Conservation (phyloP, 2,797 vertebrate species). For the Alcedo atthis region DNA sequence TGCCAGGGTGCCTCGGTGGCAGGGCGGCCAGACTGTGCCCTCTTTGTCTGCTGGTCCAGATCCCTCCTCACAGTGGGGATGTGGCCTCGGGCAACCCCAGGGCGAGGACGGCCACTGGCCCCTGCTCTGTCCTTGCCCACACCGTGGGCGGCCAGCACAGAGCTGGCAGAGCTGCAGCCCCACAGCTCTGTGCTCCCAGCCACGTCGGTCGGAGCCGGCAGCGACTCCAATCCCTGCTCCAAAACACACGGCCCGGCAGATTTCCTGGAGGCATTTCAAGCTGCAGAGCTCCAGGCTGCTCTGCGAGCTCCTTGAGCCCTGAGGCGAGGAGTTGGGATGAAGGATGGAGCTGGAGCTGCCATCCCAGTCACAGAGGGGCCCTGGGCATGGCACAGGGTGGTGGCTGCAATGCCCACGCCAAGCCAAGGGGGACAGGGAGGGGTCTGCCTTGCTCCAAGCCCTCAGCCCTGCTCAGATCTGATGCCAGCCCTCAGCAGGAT, state of each 20-base stretch:
- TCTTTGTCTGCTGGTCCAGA: constrained; percentile 12
- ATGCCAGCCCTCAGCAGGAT: neutral
- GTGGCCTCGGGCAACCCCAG: neutral
- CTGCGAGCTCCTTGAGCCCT: fast-evolving
- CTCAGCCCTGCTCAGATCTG: neutral
- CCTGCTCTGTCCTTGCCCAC: fast-evolving
- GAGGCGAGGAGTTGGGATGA: fast-evolving
- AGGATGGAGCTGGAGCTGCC: neutral
- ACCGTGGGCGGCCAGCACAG: neutral
- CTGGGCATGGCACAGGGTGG: fast-evolving
- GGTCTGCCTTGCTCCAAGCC: neutral
- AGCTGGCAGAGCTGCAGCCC: constrained; percentile 2
- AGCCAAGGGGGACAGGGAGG: neutral
- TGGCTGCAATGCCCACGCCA: fast-evolving
- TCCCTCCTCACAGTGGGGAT: neutral
- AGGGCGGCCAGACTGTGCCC: constrained; percentile 13
- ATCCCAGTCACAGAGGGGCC: neutral
- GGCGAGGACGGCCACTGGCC: neutral
- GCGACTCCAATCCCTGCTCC: neutral
- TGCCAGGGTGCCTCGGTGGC: constrained; percentile 41
- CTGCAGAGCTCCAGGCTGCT: neutral
- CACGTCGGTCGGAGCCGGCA: constrained; percentile 25
- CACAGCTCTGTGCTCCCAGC: neutral
- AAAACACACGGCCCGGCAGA: neutral
- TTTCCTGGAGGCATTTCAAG: constrained; percentile 61